Conservation (phyloP, 2,113 vertebrate species). For the Stegastes partitus region DNA sequence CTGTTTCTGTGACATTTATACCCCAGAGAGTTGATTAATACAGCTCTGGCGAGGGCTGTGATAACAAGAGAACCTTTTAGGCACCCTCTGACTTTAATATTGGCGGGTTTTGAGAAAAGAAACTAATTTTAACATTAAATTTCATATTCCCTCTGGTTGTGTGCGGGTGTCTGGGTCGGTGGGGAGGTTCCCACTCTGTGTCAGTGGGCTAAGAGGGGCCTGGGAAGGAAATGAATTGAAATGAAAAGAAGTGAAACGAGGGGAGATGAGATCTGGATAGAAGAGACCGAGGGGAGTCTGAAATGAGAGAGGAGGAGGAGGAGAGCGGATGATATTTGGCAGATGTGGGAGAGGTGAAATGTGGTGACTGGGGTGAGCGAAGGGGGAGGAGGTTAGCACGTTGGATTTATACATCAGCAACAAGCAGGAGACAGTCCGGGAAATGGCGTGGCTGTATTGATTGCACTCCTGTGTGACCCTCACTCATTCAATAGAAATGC, state of each 20-base stretch:
- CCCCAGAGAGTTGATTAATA: conserved; percentile 41
- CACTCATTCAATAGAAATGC: conserved; percentile 60
- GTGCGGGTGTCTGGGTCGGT: conserved; percentile 1
- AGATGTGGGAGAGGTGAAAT: conserved; percentile 40
- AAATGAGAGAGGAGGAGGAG: conserved; percentile 32
- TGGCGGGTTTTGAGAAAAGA: conserved; percentile 32
- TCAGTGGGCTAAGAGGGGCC: conserved; percentile 44
- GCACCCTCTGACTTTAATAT: conserved; percentile 41
- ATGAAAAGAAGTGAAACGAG: conserved; percentile 58
- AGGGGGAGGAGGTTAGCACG: conserved; percentile 23
- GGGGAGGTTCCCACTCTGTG: conserved; percentile 39
- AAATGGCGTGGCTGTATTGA: conserved; percentile 54
- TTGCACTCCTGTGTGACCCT: conserved; percentile 40
- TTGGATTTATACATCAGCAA: conserved; percentile 50
- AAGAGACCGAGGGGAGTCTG: conserved; percentile 21
- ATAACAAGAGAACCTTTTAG: conserved; percentile 52
- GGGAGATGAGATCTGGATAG: conserved; percentile 41
- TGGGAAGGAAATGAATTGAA: conserved; percentile 60
- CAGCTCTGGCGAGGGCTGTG: background rate
- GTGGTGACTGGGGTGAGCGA: conserved; percentile 21
- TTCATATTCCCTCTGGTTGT: conserved; percentile 26
- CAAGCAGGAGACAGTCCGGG: conserved; percentile 50
- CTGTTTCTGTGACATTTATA: conserved; percentile 47
- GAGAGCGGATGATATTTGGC: conserved; percentile 13
- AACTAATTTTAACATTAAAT: conserved; percentile 37